Evolutionary conservation across 2,888 invertebrate species (phyloP).

Genomic region (Ashinkailepas kermadecensis): DNA sequence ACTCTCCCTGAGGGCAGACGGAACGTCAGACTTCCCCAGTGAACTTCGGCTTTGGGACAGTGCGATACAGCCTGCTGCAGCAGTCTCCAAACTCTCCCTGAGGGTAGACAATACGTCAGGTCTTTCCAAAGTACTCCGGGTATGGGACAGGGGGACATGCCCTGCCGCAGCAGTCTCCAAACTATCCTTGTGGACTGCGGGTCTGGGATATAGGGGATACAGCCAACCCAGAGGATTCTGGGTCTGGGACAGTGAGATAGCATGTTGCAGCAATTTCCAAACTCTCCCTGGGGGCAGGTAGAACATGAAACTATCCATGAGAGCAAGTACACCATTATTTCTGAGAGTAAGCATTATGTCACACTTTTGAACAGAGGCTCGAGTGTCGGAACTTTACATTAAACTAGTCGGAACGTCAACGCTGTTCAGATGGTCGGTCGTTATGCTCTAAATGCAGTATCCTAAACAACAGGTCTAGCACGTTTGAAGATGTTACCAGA

Average conservation of each 20-base stretch:
- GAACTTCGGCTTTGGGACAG: constrained; percentile 93
- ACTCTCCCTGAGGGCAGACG: constrained; percentile 57
- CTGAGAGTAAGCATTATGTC: too few species aligned
- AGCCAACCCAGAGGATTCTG: neutral
- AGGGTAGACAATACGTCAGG: neutral
- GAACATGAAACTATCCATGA: too few species aligned
- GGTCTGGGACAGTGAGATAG: neutral
- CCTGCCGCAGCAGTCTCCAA: constrained; percentile 80
- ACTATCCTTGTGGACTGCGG: constrained; percentile 56
- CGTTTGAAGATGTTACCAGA: too few species aligned
- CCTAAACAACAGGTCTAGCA: too few species aligned
- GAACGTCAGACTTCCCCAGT: constrained; percentile 52
- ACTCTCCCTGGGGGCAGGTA: neutral
- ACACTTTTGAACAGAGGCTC: too few species aligned
- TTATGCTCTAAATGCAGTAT: too few species aligned
- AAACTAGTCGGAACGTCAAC: too few species aligned
- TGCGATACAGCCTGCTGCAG: constrained; percentile 90
- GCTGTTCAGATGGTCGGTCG: too few species aligned
- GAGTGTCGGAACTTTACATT: too few species aligned
- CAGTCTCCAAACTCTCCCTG: constrained; percentile 76
- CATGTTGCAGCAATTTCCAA: neutral
- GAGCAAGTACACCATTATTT: too few species aligned
- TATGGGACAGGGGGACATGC: constrained; percentile 95
- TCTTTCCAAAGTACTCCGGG: constrained; percentile 72
- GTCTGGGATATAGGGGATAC: neutral